Conservation (phyloP, 2,888 invertebrate species). For the Rhimphoctona megacephalus region DNA sequence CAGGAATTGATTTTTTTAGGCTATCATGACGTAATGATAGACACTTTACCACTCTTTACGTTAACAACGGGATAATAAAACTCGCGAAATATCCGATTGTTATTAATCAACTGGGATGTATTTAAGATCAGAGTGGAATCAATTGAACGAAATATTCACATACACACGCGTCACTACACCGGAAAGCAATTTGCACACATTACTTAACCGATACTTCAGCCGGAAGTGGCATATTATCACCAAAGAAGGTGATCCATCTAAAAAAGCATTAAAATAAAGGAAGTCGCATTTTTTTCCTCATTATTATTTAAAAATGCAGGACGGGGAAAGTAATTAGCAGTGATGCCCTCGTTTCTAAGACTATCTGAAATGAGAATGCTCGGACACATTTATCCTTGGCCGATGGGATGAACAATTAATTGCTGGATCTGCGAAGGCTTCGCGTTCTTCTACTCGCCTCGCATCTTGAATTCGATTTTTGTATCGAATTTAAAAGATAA, state of each 20-base stretch:
- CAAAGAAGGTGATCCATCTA: neutral
- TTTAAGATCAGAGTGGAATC: neutral
- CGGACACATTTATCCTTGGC: slow-evolving; percentile 42
- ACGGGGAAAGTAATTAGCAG: slow-evolving; percentile 48
- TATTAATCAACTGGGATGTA: neutral
- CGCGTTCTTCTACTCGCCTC: slow-evolving; percentile 15
- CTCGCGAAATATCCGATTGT: neutral
- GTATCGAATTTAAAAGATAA: neutral
- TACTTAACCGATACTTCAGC: neutral
- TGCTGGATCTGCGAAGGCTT: slow-evolving; percentile 27
- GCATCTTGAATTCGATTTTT: neutral
- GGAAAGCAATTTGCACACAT: slow-evolving; percentile 4
- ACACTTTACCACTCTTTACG: too few relatives aligned
- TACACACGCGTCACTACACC: neutral
- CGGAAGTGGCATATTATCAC: slow-evolving; percentile 2
- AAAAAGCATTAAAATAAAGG: slow-evolving; percentile 4
- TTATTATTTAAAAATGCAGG: slow-evolving; percentile 28
- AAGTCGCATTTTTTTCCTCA: slow-evolving; percentile 20
- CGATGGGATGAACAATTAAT: slow-evolving; percentile 40
- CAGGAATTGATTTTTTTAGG: neutral
- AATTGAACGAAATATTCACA: neutral
- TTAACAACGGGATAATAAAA: neutral
- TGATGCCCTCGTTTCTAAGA: slow-evolving; percentile 54
- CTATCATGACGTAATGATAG: too few relatives aligned
- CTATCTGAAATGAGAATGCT: slow-evolving; percentile 29